Evolutionary conservation across 2,797 vertebrate species (phyloP), one percentile per base, ranked within the genome.

Genomic region (Neoniphon sammara): DNA sequence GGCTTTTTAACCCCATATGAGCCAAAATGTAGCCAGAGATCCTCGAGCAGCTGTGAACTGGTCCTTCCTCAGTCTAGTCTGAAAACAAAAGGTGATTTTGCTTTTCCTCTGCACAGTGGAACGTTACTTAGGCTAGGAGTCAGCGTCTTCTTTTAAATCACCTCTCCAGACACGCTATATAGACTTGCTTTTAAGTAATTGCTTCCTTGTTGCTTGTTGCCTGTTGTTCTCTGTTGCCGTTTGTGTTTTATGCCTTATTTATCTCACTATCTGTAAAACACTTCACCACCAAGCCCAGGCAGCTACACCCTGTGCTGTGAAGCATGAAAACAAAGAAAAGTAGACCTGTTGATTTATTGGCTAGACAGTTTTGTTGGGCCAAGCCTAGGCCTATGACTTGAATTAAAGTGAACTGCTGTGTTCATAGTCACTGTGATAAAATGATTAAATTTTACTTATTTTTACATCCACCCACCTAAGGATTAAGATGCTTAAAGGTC

Each of bases 301-400:
- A 59, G 81, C 39, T 59, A 70, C 71, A 21, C 70, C 31, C 50
- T 71, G 54, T 59, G 70, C 69, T 65, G 53, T 69, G 78, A 78
- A 76, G 70, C 57, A 20, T 78, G 70, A 72, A 67, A 66, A 81
- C 70, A 83, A 73, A 77, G 69, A 56, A 66, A 79, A 67, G 69
- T 36, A 75, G 62, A 81, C 20, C 8, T 58, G 64, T 66, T 4
- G 7, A 50, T 58, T 64, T 53, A 84, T 82, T 78, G 80, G 82
- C 85, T 81, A 73, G 76, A 49, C 71, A 52, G 23, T 82, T 79
- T 81, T 58, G 34, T 36, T 36, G 9, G 4, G 25, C 50, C 25
- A 46, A 77, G 62, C 73, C 71, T 3, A 60, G 68, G 44, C 47
- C 14, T 77, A 72, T 78, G 21, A 73, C 66, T 72, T 73, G 25